Percentiles rank a stretch among this genome's conserved stretches.
Conservation (phyloP, 1,140 invertebrate genomes). For the Leptestheria dahalacensis region DNA sequence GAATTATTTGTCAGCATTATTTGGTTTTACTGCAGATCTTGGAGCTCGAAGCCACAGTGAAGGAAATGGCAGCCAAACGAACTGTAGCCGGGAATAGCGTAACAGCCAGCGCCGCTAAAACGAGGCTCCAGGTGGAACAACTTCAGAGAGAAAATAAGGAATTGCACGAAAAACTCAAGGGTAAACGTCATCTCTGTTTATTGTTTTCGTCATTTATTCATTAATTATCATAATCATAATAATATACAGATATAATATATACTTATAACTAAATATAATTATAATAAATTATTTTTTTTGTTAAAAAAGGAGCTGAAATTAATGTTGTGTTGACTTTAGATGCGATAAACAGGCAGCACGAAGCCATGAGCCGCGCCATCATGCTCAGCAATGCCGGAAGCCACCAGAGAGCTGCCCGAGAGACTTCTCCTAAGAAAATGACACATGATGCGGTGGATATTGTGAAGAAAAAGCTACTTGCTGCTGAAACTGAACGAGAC, state of each 20-base stretch:
- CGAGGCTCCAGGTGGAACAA: conserved; percentile 2
- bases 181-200: neutral
- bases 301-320: no score
- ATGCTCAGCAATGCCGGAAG: neutral
- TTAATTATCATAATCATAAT: no score
- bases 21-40: neutral
- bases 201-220: no score
- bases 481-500: conserved; percentile 1
- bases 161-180: neutral
- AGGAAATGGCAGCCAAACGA: neutral
- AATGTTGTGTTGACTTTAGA: neutral
- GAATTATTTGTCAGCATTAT: neutral
- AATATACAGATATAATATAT: no score
- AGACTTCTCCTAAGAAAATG: neutral
- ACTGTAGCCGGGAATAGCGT: neutral
- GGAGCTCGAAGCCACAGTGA: neutral
- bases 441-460: neutral
- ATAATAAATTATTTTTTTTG: no score
- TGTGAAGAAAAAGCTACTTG: neutral
- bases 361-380: conserved; percentile 6
- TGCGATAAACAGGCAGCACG: conserved; percentile 1
- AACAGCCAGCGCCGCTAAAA: neutral
- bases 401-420: neutral
- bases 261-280: no score
- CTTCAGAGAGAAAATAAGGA: conserved; percentile 6